Percentiles rank a stretch among this genome's conserved stretches.
Conservation (phyloP, 2,888 invertebrate species). For the Crocallis elinguaria region DNA sequence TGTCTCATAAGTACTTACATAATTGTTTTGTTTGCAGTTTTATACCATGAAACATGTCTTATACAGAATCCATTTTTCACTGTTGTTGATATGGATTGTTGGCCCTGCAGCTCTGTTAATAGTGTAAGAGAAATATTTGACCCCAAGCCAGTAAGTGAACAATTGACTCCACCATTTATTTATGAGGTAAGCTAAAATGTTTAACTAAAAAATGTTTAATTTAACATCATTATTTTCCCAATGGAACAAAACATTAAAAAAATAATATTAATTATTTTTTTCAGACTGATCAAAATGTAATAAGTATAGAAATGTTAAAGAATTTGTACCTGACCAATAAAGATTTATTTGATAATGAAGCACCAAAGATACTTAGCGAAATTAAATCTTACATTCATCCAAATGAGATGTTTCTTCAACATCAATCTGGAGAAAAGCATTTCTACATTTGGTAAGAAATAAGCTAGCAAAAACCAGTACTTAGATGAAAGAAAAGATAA, state of each 20-base stretch:
- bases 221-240: too few relatives aligned
- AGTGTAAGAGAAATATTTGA: constrained; percentile 88
- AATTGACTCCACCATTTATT: constrained; percentile 78
- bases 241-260: too few relatives aligned
- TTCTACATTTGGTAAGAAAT: constrained; percentile 65
- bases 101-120: constrained; percentile 90
- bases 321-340: constrained; percentile 85
- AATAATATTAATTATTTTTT: background rate
- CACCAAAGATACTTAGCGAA: constrained; percentile 81
- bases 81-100: constrained; percentile 93
- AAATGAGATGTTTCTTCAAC: constrained; percentile 62
- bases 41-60: constrained; percentile 94
- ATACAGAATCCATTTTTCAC: constrained; percentile 93
- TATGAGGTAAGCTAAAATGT: constrained; percentile 72
- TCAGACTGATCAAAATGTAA: constrained; percentile 84
- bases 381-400: constrained; percentile 67
- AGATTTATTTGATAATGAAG: constrained; percentile 86
- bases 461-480: background rate
- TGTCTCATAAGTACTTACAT: background rate
- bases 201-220: background rate
- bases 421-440: constrained; percentile 46
- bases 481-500: background rate
- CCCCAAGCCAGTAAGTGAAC: constrained; percentile 65
- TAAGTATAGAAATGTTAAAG: constrained; percentile 82
- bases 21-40: constrained; percentile 78